These are phyloP conservation scores for Alces alces DNA, from an alignment of 2,113 vertebrate species.

Conservation along the genomic window DNA sequence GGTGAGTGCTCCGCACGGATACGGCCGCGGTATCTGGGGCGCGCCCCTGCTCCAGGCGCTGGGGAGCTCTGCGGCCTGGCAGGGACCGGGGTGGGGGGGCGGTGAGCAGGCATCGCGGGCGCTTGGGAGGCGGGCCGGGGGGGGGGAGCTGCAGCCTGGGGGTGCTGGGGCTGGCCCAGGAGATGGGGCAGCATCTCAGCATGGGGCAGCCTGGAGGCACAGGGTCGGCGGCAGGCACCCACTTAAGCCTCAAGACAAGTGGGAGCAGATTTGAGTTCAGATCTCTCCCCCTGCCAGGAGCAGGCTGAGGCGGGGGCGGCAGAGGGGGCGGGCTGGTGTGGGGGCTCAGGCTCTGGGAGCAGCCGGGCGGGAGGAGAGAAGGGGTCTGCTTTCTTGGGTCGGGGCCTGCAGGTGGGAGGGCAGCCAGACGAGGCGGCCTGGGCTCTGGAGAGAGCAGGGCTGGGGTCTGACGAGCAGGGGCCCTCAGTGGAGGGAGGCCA, in stretches of 20 bases:
- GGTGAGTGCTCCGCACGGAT: conserved; percentile 73
- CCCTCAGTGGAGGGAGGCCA: background rate
- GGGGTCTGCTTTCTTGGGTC: background rate
- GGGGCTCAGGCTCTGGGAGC: background rate
- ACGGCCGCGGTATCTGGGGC: accelerated
- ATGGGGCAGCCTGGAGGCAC: too few relatives aligned
- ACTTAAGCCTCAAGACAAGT: background rate
- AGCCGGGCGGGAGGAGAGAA: background rate
- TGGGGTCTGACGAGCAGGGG: background rate
- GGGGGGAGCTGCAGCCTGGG: background rate
- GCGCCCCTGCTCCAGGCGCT: accelerated
- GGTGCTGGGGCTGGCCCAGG: accelerated
- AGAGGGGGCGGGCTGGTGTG: background rate
- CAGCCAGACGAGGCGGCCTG: accelerated
- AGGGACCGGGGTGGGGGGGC: background rate
- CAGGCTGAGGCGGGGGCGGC: background rate
- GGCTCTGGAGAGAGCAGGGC: background rate
- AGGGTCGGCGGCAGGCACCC: too few relatives aligned
- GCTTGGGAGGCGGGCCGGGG: too few relatives aligned
- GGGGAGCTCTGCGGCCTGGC: background rate
- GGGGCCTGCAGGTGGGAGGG: background rate
- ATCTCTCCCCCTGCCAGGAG: background rate
- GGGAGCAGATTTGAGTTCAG: background rate
- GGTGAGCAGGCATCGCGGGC: accelerated
- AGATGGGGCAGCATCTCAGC: background rate